phyloP scores from a whole-genome alignment of 1,140 invertebrate species.

The Aphidius ervi region DNA sequence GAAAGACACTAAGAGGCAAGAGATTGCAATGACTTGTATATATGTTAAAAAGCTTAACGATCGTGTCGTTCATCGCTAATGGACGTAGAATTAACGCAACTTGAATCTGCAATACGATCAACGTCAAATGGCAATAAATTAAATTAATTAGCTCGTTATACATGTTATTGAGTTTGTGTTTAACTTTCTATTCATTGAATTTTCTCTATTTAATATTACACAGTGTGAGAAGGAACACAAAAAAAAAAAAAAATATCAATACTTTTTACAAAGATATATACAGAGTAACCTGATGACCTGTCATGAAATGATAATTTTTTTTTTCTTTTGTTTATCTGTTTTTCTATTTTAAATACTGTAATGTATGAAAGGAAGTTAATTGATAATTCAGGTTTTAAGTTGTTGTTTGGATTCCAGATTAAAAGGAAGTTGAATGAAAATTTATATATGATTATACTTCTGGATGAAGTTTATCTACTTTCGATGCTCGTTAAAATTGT shows the following conservation, averaged over 20 bases:
- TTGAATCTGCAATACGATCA: slow-evolving; percentile 40
- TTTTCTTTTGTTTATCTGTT: too few relatives aligned
- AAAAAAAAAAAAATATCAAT: too few relatives aligned
- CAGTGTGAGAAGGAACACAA: too few relatives aligned
- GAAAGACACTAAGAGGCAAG: too few relatives aligned
- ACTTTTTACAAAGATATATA: too few relatives aligned
- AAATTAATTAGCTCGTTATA: slow-evolving; percentile 46
- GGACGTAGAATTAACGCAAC: slow-evolving; percentile 41
- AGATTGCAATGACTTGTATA: neutral
- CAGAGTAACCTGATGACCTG: too few relatives aligned
- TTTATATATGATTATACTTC: slow-evolving; percentile 16
- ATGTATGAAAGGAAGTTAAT: too few relatives aligned
- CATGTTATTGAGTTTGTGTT: slow-evolving; percentile 23
- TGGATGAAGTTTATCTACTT: slow-evolving; percentile 11
- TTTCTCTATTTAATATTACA: too few relatives aligned
- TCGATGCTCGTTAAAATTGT: slow-evolving; percentile 21
- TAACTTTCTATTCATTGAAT: too few relatives aligned
- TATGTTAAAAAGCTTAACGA: slow-evolving; percentile 25
- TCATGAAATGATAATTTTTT: too few relatives aligned
- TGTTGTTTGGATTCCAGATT: slow-evolving; percentile 10
- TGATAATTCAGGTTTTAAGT: neutral
- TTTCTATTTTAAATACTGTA: too few relatives aligned
- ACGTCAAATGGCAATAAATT: slow-evolving; percentile 42
- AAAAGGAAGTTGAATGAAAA: slow-evolving; percentile 12
- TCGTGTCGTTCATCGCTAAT: slow-evolving; percentile 38